Evolutionary conservation across 2,113 vertebrate species (phyloP).

Genomic region (Etheostoma spectabile): DNA sequence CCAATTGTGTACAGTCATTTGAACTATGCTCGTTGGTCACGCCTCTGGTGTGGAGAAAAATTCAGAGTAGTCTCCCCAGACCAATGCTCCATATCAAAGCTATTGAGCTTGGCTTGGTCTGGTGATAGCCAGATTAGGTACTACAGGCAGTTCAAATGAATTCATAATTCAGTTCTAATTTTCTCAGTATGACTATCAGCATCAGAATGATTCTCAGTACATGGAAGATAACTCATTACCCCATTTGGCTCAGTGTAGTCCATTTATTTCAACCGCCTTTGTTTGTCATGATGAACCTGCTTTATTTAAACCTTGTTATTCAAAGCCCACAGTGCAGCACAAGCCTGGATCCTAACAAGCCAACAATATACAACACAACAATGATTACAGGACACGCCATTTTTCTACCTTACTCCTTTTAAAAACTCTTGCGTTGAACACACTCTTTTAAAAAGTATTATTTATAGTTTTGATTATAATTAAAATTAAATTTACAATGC

Average conservation of each 20-base stretch:
- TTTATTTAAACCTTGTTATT: conserved; percentile 33
- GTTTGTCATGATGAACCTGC: conserved; percentile 25
- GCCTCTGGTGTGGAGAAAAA: too few species aligned
- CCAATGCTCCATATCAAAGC: too few species aligned
- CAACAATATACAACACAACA: conserved; percentile 12
- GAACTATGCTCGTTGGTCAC: too few species aligned
- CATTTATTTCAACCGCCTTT: conserved; percentile 29
- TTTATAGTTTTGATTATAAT: conserved; percentile 6
- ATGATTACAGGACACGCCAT: neutral
- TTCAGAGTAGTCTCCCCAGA: too few species aligned
- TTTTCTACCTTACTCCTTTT: neutral
- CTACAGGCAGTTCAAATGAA: conserved; percentile 14
- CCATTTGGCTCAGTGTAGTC: conserved; percentile 21
- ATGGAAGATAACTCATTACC: conserved; percentile 38
- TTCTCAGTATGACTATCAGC: neutral
- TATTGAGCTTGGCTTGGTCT: too few species aligned
- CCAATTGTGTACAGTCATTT: too few species aligned
- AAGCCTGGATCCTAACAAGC: neutral
- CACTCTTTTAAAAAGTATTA: neutral
- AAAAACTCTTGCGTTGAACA: neutral
- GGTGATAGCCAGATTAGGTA: too few species aligned
- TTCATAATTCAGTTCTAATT: conserved; percentile 21
- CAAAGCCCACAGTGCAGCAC: conserved; percentile 1
- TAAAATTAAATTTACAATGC: conserved; percentile 22
- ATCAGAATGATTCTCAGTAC: conserved; percentile 42